Evolutionary conservation across 2,797 vertebrate species (phyloP).

Genomic region (Gambusia yucatana): DNA sequence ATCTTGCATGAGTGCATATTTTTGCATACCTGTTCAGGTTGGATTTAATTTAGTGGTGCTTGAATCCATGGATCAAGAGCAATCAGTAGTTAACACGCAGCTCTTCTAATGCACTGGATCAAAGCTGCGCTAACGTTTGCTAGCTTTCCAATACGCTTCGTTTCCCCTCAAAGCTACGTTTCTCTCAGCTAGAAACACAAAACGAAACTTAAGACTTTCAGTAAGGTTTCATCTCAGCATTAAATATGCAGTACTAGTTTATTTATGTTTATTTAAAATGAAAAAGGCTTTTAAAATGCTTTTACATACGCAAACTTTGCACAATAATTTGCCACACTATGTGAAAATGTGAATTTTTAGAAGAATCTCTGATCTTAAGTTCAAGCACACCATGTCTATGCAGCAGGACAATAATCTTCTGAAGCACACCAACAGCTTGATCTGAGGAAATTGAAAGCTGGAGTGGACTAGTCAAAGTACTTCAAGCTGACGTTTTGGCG

Average conservation of each 20-base stretch:
- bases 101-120: neutral
- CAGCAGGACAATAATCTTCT: neutral
- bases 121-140: neutral
- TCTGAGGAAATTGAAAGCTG: neutral
- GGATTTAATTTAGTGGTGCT: neutral
- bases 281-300: too few relatives aligned
- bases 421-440: neutral
- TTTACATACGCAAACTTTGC: too few relatives aligned
- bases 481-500: neutral
- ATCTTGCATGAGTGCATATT: neutral
- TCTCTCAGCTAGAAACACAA: too few relatives aligned
- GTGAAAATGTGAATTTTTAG: too few relatives aligned
- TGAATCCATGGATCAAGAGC: neutral
- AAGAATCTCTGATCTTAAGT: neutral
- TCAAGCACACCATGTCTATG: neutral
- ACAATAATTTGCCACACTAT: too few relatives aligned
- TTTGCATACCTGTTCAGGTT: neutral
- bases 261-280: too few relatives aligned
- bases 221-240: neutral
- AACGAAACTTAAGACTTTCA: neutral
- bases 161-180: neutral
- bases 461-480: neutral
- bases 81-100: neutral
- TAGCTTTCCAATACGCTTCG: neutral
- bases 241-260: neutral